Base-by-base conservation (phyloP, 2,113 vertebrate genomes). In the Xenopus laevis region DNA sequence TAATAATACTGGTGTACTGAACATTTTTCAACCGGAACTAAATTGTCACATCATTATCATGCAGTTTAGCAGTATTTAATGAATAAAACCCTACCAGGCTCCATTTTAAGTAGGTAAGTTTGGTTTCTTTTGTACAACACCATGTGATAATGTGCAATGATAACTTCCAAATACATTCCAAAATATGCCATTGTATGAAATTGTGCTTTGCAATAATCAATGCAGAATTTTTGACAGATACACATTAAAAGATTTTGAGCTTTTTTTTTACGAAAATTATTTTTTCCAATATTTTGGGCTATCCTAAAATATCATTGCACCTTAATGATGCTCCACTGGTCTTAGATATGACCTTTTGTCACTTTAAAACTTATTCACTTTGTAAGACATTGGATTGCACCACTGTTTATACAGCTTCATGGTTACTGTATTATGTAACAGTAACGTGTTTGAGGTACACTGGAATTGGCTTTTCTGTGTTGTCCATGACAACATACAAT, bases 101-200 rank as follows among this genome's bases (percentile, higher is more conserved):
- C 16, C 53, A 55, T 8, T 55, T 5, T n/a, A n/a, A 70, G 21
- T 46, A 76, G 74, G 74, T 76, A 76, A 76, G 74, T 69, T 30
- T 2, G 23, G 15, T 1, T 59, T 0, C 2, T 71, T 62, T 71
- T 6, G 3, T 17, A 27, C 47, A 50, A 5, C 18, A 58, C 20
- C 53, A 63, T 20, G 44, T n/a, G 74, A 66, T n/a, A n/a, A n/a
- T n/a, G n/a, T 76, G 74, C 74, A 76, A 76, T 76, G 74, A 76
- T 64, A 21, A 66, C 61, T 40, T 40, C 33, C 8, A 40, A 2
- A 40, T 7, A 40, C 23, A 27, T 27, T 27, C 23, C 23, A 27
- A 27, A 27, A 27, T 27, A 27, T 27, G 23, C 23, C 23, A 27
- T 4, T 4, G 4, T 27, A 27, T 27, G 23, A 27, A 27, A 27